These are phyloP conservation scores for Bombus turneri DNA, from an alignment of 1,140 invertebrate genomes.

Conservation along the genomic window DNA sequence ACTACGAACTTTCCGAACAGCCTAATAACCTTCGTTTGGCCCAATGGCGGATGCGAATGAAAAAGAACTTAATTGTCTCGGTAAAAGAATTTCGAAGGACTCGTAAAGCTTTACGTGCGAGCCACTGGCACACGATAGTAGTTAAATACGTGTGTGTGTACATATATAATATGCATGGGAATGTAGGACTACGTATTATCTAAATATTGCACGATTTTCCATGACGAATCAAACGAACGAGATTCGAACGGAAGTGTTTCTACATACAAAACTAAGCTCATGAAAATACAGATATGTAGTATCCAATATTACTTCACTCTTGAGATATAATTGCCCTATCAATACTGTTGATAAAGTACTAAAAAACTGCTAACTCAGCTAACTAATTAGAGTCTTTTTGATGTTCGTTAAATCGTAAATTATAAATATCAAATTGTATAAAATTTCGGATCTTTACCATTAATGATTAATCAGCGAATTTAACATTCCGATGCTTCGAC, in stretches of 20 bases:
- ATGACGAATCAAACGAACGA: slow-evolving; percentile 61
- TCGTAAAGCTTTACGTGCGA: slow-evolving; percentile 50
- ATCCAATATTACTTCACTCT: slow-evolving; percentile 27
- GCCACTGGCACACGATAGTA: slow-evolving; percentile 51
- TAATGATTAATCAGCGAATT: slow-evolving; percentile 5
- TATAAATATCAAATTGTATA: slow-evolving; percentile 52
- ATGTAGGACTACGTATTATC: slow-evolving; percentile 41
- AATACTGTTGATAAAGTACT: slow-evolving; percentile 49
- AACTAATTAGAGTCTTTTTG: slow-evolving; percentile 1
- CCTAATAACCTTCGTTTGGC: background rate
- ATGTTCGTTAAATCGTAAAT: slow-evolving; percentile 15
- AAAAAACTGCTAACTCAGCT: slow-evolving; percentile 31
- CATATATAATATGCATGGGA: slow-evolving; percentile 37
- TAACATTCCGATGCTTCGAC: background rate
- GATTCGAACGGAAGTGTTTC: slow-evolving; percentile 60
- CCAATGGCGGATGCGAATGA: background rate
- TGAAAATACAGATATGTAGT: slow-evolving; percentile 81
- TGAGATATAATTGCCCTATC: slow-evolving; percentile 47
- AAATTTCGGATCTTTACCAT: slow-evolving; percentile 25
- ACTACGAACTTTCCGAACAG: background rate
- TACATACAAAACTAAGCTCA: slow-evolving; percentile 77
- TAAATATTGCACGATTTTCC: slow-evolving; percentile 68
- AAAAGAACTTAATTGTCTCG: background rate
- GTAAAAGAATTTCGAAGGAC: slow-evolving; percentile 9
- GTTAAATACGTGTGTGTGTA: background rate